Evolutionary conservation across 1,140 invertebrate species (phyloP).

Genomic region (Octopus bimaculoides): DNA sequence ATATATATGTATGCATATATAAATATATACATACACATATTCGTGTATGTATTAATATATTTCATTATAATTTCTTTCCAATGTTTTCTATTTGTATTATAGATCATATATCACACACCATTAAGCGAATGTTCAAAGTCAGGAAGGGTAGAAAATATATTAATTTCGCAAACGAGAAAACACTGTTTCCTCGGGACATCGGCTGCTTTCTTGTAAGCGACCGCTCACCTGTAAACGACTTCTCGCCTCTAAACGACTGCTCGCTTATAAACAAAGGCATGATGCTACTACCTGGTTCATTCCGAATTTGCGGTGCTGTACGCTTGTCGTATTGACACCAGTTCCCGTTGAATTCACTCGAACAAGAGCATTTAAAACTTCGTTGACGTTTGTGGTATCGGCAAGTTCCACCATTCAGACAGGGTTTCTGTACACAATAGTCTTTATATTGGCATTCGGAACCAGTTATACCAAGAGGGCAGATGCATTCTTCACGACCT

Average conservation of each 20-base stretch:
- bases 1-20: too few species aligned
- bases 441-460: conserved; percentile 24
- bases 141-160: too few species aligned
- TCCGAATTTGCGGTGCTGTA: not conserved
- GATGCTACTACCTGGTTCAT: not conserved
- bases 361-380: not conserved
- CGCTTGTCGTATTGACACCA: not conserved
- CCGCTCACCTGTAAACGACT: too few species aligned
- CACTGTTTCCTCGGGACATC: too few species aligned
- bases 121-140: too few species aligned
- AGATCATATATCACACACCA: too few species aligned
- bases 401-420: conserved; percentile 30
- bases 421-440: conserved; percentile 28
- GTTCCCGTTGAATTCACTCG: not conserved
- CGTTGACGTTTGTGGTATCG: not conserved
- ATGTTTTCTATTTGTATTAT: too few species aligned
- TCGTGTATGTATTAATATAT: too few species aligned
- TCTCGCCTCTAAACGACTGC: not conserved
- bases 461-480: conserved; percentile 27
- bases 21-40: too few species aligned
- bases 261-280: conserved; percentile 4
- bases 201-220: too few species aligned
- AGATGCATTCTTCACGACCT: conserved; percentile 22
- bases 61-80: too few species aligned
- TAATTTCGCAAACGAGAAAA: too few species aligned